A percentile compares a stretch with the other conserved stretches of the same genome.
These are phyloP conservation scores for Alethe castanea DNA, from an alignment of 2,113 vertebrate species.

Conservation along the genomic window DNA sequence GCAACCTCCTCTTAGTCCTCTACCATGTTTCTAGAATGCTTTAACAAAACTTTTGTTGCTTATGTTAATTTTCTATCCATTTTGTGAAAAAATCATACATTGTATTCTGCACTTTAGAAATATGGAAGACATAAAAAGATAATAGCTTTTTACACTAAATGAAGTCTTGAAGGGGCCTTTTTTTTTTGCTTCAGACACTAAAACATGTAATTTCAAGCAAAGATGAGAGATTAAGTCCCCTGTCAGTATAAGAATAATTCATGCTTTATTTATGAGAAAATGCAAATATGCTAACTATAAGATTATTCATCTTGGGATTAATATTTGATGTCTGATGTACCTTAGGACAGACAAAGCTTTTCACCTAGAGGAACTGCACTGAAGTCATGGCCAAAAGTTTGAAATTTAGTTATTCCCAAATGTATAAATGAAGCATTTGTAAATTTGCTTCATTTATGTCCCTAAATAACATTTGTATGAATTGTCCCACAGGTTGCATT, in stretches of 20 bases:
- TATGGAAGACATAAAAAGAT: not conserved
- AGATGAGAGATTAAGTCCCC: not conserved
- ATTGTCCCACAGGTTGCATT: not conserved
- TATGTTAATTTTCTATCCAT: not conserved
- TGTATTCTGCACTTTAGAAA: not conserved
- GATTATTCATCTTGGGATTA: slow-evolving; percentile 10
- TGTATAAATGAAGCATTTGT: not conserved
- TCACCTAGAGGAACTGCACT: not conserved
- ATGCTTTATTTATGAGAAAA: slow-evolving; percentile 46
- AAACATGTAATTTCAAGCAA: not conserved
- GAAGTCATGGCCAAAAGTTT: not conserved
- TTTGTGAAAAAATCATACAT: not conserved
- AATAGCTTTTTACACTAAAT: not conserved
- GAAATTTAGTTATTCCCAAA: not conserved
- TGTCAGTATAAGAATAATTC: slow-evolving; percentile 7
- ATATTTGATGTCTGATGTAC: slow-evolving; percentile 11
- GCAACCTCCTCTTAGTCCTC: not conserved
- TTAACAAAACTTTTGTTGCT: not conserved
- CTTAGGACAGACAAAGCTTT: not conserved
- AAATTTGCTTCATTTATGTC: not conserved
- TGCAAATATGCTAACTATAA: not conserved
- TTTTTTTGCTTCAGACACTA: not conserved
- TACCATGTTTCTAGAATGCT: not conserved
- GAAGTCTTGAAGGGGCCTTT: not conserved
- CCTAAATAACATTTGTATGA: not conserved